Evolutionary conservation across 2,113 vertebrate genomes (phyloP), one percentile per base, ranked within the genome.

Genomic region (Oryzias curvinotus): DNA sequence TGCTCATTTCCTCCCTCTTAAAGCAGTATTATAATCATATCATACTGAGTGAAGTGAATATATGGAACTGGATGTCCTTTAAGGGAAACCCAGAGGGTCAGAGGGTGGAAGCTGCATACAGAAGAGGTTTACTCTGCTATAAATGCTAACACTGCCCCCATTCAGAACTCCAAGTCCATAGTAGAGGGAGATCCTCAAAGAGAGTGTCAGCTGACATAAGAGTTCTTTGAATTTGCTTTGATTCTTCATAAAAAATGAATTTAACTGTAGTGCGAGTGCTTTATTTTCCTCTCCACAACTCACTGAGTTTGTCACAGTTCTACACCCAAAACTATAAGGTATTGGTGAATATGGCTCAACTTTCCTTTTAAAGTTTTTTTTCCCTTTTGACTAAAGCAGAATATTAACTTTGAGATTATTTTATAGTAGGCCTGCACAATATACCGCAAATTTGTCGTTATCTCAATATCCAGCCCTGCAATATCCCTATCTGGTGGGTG

Each of bases 101-200:
- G 56, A 65, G 68, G 75, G 71, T 57, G 21, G 62, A 60, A 45
- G 73, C 52, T 80, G 80, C 77, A 83, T 87, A 71, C 75, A 85
- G 74, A 85, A 66, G 58, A 85, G 75, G 67, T 55, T 68, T 55
- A 81, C 68, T 77, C 63, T 76, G 50, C 71, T 50, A 45, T 51
- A 21, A 26, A 57, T 50, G 57, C 68, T 73, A 68, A 84, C 68
- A 75, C 68, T 70, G 65, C 62, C 63, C 69, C 71, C 68, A 75
- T 84, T 78, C 71, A 84, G 36, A 69, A 61, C 57, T 66, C 49
- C 68, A 63, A 78, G 56, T 69, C 30, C 47, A 68, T 57, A 68
- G 68, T 57, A 45, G 54, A 62, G 61, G 6, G 47, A 65, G 62
- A 47, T 55, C 57, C 68, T 75, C 55, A 30, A 52, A 25, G 41